Base-by-base conservation (phyloP, 1,140 invertebrate genomes). In the Brachionus plicatilis region DNA sequence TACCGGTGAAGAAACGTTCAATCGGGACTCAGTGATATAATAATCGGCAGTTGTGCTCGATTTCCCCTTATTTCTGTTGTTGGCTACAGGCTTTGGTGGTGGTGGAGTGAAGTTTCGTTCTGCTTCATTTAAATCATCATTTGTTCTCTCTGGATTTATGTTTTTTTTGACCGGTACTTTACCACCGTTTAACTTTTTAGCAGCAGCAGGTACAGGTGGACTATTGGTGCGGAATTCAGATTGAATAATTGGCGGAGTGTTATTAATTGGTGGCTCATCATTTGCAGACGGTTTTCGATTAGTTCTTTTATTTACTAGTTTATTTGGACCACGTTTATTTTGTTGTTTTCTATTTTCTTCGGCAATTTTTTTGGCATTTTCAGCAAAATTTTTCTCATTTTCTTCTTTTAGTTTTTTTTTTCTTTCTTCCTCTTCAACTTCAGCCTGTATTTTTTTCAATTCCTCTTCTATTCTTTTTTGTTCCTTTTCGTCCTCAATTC, bases 401-500 rank as follows among this genome's bases (percentile, higher is more conserved):
- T 82, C 79, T 65, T 82, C 79, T 82, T 82, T 82, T 68, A 27
- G 37, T 12, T 45, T 60, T 47, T 65, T 82, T 17, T 82, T 82
- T 12, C 79, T 47, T 27, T 82, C 79, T 82, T 82, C 79, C 41
- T 82, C 50, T 50, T 85, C 84, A 2, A 85, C 14, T 65, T 85
- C 84, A 14, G 53, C 53, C 68, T 83, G 45, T 14, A 85, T 85
- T 83, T 68, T 56, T 47, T 45, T 60, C 37, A 76, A 47, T 41
- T 85, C 47, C 33, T 85, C 65, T 33, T 84, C 47, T n/a, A 85
- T 76, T 76, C 76, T 78, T 17, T 78, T 27, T 56, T 84, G 37
- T 53, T 85, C 85, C 65, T 80, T 84, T 85, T 65, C 85, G 7
- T 85, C 85, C 76, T 85, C 82, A 14, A 70, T 33, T 12, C 83